Evolutionary conservation across 23 tunicate genomes (phyloP), one percentile per base, ranked within the genome.

Genomic region (Ciona savignyi): DNA sequence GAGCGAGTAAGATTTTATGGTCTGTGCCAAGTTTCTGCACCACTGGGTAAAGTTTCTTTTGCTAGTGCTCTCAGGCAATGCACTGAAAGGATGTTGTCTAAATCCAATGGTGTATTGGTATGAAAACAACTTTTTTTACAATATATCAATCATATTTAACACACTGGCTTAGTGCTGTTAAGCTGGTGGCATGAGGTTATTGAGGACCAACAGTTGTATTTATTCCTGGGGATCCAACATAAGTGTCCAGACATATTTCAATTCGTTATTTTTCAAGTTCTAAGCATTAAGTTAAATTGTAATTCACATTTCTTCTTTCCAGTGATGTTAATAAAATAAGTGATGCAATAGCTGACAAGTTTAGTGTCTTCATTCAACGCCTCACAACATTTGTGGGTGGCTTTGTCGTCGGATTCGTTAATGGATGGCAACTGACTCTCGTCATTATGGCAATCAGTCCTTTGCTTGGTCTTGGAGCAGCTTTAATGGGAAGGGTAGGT

Each of bases 1-100:
- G 85, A 83, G 77, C 77, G 92, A 88, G 97, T 91, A 76, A 78
- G 97, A n/a, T n/a, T n/a, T n/a, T n/a, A n/a, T n/a, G n/a, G n/a
- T n/a, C n/a, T n/a, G n/a, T n/a, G n/a, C n/a, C n/a, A n/a, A n/a
- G n/a, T n/a, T n/a, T n/a, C n/a, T n/a, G n/a, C n/a, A n/a, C n/a
- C n/a, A n/a, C n/a, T n/a, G n/a, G n/a, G n/a, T n/a, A n/a, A n/a
- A n/a, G n/a, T n/a, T n/a, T n/a, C n/a, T n/a, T n/a, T n/a, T n/a
- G n/a, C n/a, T n/a, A n/a, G n/a, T n/a, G n/a, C n/a, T n/a, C n/a
- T n/a, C n/a, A n/a, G n/a, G n/a, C n/a, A n/a, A n/a, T n/a, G n/a
- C n/a, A n/a, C n/a, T n/a, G n/a, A n/a, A n/a, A n/a, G n/a, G n/a
- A n/a, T n/a, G n/a, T n/a, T n/a, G n/a, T n/a, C n/a, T n/a, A n/a